Conservation (phyloP, 2,888 invertebrate genomes). For the Mesoligia furuncula region DNA sequence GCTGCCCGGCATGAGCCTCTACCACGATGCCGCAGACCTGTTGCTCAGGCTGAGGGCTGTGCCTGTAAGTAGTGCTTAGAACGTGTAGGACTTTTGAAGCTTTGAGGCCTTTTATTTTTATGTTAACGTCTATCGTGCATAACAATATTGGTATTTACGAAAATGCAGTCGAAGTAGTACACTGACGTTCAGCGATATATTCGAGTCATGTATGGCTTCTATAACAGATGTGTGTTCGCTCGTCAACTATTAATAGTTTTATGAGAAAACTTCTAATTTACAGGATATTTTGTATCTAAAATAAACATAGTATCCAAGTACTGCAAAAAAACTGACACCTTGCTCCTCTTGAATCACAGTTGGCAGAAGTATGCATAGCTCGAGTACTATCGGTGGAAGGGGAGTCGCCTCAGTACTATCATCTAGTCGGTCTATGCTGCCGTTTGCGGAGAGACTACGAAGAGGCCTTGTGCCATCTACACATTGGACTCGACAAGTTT, state of each 20-base stretch:
- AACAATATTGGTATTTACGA: neutral
- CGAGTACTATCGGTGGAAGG: slow-evolving; percentile 74
- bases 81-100: no score
- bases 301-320: neutral
- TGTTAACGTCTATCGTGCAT: neutral
- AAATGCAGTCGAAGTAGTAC: neutral
- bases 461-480: slow-evolving; percentile 80
- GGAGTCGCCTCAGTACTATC: slow-evolving; percentile 78
- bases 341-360: slow-evolving; percentile 59
- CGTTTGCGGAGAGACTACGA: slow-evolving; percentile 77
- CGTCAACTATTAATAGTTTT: no score
- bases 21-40: slow-evolving; percentile 83
- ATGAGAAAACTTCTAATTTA: neutral
- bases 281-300: no score
- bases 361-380: slow-evolving; percentile 84
- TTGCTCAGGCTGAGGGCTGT: slow-evolving; percentile 81
- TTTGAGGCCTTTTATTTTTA: neutral
- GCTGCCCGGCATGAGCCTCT: slow-evolving; percentile 76
- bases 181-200: neutral
- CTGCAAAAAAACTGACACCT: neutral
- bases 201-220: neutral
- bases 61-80: slow-evolving; percentile 68
- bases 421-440: slow-evolving; percentile 80
- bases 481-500: slow-evolving; percentile 75
- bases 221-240: neutral